Evolutionary conservation across 2,888 invertebrate species (phyloP), one percentile per base, ranked within the genome.

Genomic region (Hermaeophaga mercurialis): DNA sequence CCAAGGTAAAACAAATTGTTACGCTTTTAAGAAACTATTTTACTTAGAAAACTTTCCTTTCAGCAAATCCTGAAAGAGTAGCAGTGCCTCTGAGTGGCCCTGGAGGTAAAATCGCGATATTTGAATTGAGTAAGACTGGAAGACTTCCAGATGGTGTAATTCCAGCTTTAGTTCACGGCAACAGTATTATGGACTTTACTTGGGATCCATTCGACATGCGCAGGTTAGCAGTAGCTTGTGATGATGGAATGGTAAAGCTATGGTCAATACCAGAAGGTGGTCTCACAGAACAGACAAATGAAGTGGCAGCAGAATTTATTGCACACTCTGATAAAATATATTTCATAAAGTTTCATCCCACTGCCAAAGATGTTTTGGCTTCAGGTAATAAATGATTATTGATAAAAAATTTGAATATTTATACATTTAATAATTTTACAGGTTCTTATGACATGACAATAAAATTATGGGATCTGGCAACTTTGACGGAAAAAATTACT

Each of bases 321-420:
- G 94, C 92, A 1, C 94, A 95, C 73, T 84, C 87, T 4, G 96
- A 96, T 77, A 95, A 96, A 80, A 91, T 96, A 54, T 94, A 93
- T 77, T 87, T 94, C 62, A 85, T 96, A 9, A 90, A 91, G 76
- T 94, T 88, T 77, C 96, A 97, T 80, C 96, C 97, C 0, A 81
- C 91, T 55, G 95, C 96, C 0, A 81, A 86, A 14, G 89, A 95
- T 75, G 84, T 97, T 1, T 80, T 98, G 31, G 88, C 92, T 0
- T 90, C 94, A 0, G 94, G 69, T 67, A 62, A 58, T 28, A 2
- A 11, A 31, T 5, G 3, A 22, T 22, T 3, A 22, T 5, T 22
- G 3, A 22, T 22, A 22, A 22, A 5, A 22, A 22, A 3, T 22
- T 22, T 22, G 22, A 5, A 22, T 22, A 5, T 6, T 22, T 38